Conservation (phyloP, 2,113 vertebrate genomes). For the Leuciscus idus region DNA sequence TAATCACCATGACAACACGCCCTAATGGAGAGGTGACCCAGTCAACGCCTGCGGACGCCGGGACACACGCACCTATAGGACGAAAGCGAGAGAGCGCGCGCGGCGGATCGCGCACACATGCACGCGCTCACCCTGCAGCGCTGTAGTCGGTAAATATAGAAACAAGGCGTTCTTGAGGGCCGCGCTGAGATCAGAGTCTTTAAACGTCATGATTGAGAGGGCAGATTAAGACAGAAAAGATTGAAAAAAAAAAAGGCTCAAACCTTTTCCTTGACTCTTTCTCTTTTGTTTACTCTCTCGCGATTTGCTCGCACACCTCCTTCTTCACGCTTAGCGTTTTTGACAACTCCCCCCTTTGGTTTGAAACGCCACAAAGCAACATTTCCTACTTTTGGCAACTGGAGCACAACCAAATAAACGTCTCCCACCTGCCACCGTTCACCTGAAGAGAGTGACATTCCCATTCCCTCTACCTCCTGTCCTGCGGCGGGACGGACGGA, state of each 20-base stretch:
- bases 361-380: constrained; percentile 13
- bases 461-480: neutral
- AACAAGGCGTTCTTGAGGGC: constrained; percentile 24
- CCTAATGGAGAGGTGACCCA: constrained; percentile 99
- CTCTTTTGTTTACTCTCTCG: constrained; percentile 25
- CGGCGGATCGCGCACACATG: neutral
- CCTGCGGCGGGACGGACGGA: neutral
- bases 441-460: neutral
- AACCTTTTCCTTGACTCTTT: constrained; percentile 26
- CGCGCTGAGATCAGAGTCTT: constrained; percentile 32
- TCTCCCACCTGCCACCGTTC: constrained; percentile 7
- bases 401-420: constrained; percentile 6
- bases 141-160: constrained; percentile 47
- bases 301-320: constrained; percentile 26
- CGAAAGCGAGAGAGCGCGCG: neutral
- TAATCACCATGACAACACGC: constrained; percentile 99
- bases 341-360: constrained; percentile 25
- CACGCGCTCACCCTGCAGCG: neutral
- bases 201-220: constrained; percentile 32
- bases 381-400: constrained; percentile 12
- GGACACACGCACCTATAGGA: constrained; percentile 65
- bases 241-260: neutral
- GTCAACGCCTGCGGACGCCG: constrained; percentile 87
- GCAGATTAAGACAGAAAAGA: constrained; percentile 75
- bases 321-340: constrained; percentile 33